Conservation (phyloP, 2,888 invertebrate species). For the Scaptomyza cyrtandrae region DNA sequence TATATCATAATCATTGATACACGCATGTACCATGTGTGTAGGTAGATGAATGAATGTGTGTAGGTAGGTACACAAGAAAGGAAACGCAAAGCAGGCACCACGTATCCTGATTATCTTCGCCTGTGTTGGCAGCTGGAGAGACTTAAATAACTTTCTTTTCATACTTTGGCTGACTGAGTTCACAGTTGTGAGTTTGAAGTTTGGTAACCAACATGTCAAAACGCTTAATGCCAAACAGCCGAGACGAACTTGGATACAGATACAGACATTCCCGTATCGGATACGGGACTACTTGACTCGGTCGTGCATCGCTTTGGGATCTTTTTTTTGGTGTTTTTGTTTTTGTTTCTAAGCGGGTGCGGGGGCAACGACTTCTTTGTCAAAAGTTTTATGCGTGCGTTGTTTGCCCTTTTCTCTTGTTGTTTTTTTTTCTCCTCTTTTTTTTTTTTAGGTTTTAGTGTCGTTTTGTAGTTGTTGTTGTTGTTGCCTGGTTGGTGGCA, state of each 20-base stretch:
- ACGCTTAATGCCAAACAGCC: constrained; percentile 72
- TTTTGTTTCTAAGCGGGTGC: not conserved
- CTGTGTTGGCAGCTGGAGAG: constrained; percentile 31
- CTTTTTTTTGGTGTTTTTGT: constrained; percentile 7
- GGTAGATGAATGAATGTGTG: not conserved
- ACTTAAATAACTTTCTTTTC: constrained; percentile 66
- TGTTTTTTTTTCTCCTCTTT: not conserved
- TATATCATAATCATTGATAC: constrained; percentile 68
- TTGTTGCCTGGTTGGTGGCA: constrained; percentile 53
- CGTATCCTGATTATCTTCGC: constrained; percentile 61
- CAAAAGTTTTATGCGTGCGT: constrained; percentile 77
- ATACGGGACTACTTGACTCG: constrained; percentile 50
- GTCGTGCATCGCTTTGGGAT: constrained; percentile 71
- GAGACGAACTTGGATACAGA: constrained; percentile 47
- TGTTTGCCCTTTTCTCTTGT: constrained; percentile 52
- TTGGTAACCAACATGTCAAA: constrained; percentile 71
- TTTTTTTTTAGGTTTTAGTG: constrained; percentile 44
- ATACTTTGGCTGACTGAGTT: constrained; percentile 27
- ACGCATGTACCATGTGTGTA: constrained; percentile 4
- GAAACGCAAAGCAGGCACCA: constrained; percentile 46
- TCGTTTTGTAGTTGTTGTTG: constrained; percentile 24
- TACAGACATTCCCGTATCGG: constrained; percentile 40
- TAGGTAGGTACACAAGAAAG: constrained; percentile 28
- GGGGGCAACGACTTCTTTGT: constrained; percentile 64
- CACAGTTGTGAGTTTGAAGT: constrained; percentile 6